Conservation (phyloP, 2,113 vertebrate genomes). For the Felis chaus region DNA sequence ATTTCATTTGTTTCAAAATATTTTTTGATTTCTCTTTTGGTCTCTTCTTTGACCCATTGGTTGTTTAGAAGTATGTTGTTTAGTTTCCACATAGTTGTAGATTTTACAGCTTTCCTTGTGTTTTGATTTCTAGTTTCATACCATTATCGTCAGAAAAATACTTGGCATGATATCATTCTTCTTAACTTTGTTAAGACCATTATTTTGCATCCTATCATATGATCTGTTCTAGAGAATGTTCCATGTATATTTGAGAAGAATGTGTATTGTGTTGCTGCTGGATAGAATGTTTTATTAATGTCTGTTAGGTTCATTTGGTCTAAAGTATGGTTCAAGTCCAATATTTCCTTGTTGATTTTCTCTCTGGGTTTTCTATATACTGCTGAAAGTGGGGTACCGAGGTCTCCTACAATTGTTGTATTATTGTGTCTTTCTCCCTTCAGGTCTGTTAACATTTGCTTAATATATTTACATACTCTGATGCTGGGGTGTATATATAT, state of each 20-base stretch:
- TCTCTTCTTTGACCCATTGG: background rate
- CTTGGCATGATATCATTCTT: background rate
- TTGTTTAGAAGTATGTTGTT: background rate
- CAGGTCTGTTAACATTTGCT: background rate
- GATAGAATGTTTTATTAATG: background rate
- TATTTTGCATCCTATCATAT: background rate
- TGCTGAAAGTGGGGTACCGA: background rate
- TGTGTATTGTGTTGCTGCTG: background rate
- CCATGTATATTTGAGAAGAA: background rate
- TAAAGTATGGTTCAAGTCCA: background rate
- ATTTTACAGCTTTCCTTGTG: no score
- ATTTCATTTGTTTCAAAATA: background rate
- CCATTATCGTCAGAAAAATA: background rate
- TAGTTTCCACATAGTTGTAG: background rate
- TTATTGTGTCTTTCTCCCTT: background rate
- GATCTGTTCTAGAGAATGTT: background rate
- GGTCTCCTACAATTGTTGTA: background rate
- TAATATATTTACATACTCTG: background rate
- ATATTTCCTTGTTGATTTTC: background rate
- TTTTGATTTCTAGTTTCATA: background rate
- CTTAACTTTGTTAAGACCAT: background rate
- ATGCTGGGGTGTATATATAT: no score
- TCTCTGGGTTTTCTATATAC: background rate
- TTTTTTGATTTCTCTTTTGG: background rate
- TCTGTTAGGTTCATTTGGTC: background rate